A percentile compares a stretch with the other conserved stretches of the same genome.
Conservation (phyloP, 2,888 invertebrate species). For the Unio delphinus region DNA sequence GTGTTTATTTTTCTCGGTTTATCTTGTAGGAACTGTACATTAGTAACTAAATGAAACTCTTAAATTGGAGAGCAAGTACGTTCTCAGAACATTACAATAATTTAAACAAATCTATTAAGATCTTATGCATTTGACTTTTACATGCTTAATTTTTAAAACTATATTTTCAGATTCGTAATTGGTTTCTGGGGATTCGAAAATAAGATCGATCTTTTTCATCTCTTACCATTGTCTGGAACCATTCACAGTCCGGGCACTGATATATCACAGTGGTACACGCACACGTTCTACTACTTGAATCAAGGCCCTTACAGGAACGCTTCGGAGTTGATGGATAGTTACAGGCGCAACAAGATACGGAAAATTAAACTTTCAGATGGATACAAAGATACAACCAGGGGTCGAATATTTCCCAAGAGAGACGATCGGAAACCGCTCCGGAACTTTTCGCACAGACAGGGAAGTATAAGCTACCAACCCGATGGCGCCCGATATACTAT, state of each 20-base stretch:
- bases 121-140: no score
- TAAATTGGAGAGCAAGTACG: no score
- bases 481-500: constrained; percentile 44
- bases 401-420: constrained; percentile 12
- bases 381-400: constrained; percentile 7
- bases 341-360: constrained; percentile 16
- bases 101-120: no score
- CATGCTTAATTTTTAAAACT: no score
- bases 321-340: constrained; percentile 22
- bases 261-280: constrained; percentile 24
- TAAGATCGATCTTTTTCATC: constrained; percentile 33
- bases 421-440: constrained; percentile 20
- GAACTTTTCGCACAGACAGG: constrained; percentile 27
- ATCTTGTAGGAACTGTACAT: no score
- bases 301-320: constrained; percentile 37
- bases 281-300: constrained; percentile 37
- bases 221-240: constrained; percentile 34
- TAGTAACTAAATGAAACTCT: no score
- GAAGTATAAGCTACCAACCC: constrained; percentile 40
- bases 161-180: constrained; percentile 19
- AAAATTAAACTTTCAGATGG: constrained; percentile 27
- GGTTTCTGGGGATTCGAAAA: constrained; percentile 16
- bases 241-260: constrained; percentile 33
- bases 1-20: no score
- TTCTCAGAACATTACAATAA: no score